Evolutionary conservation across 2,797 vertebrate species (phyloP), one percentile per base, ranked within the genome.

Genomic region (Mionectes olivaceus): DNA sequence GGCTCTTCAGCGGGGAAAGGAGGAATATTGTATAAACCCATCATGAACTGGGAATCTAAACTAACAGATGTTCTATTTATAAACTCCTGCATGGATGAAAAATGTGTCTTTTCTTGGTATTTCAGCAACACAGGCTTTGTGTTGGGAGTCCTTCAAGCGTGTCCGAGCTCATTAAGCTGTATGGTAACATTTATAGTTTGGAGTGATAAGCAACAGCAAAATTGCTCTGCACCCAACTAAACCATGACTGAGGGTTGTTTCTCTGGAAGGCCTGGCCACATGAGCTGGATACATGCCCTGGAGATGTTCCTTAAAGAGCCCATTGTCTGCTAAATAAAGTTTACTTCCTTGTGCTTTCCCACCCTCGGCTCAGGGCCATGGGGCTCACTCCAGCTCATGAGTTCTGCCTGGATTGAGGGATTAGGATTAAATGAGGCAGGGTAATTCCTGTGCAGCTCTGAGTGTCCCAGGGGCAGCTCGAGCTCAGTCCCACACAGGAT

Each of bases 61-160:
- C 71, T 64, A 79, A 52, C 89, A 82, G 63, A 79, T 89, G 37
- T 83, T 88, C 91, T 97, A 95, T 97, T 97, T 95, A 92, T 95
- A 95, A 95, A 57, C 64, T 52, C 55, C n/a, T 77, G 44, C 56
- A 52, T 78, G 60, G 79, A 81, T 86, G 59, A 93, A 91, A 80
- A 89, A 82, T 59, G 32, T 84, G 59, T 46, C 81, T 93, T 80
- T 87, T 75, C 83, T 68, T 87, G 89, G 82, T 82, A 83, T 87
- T 87, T 79, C 76, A 87, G 67, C 65, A 93, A 81, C 96, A 88
- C 87, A 75, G 79, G 19, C 88, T 70, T 73, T 90, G 74, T 96
- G 86, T 78, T 76, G 86, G 52, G 47, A 69, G 68, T 39, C 87
- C 43, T 71, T 87, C 81, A 85, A 82, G 89, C 27, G 1, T 93